Base-by-base conservation (phyloP, 2,797 vertebrate genomes). In the Thunnus albacares region DNA sequence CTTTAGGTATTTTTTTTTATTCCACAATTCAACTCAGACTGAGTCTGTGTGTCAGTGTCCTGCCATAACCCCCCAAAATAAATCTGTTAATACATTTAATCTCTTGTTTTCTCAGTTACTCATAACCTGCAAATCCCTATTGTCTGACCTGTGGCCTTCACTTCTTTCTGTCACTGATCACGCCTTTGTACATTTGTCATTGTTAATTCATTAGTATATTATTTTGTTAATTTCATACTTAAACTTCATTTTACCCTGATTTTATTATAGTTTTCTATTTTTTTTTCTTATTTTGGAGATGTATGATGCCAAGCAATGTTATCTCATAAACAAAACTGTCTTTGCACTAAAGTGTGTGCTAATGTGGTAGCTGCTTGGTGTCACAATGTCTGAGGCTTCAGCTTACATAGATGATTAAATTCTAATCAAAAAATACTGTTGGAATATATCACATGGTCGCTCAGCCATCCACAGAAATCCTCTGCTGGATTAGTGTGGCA, bases 21-120 rank as follows among this genome's bases (percentile, higher is more conserved):
- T 26, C 20, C 18, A 45, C 5, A 65, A 12, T 24, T 33, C 3
- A 43, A 12, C 55, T 35, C 18, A 71, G 10, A 47, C 26, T 9
- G 3, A 28, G 12, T 43, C 8, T 41, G 3, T 41, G 3, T 20
- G 33, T 18, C 45, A 5, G 7, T n/a, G 33, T 52, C 20, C 33
- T 55, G 10, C 22, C 22, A 17, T 71, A 52, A 57, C 22, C 0
- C 26, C 2, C 20, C 35, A 60, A 1, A 14, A 58, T 1, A 45
- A 30, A 79, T 47, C 17, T 60, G 14, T 63, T 69, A 20, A 62
- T 30, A 62, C 17, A 58, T 62, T 41, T 10, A 52, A 67, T 51
- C 26, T 51, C 7, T 43, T 28, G 6, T 28, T 33, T 45, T 70
- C 15, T 41, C 58, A 17, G 18, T 52, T 33, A 43, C 17, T 18